phyloP scores from a whole-genome alignment of 2,113 vertebrate species.

The Machaerirhynchus nigripectus region DNA sequence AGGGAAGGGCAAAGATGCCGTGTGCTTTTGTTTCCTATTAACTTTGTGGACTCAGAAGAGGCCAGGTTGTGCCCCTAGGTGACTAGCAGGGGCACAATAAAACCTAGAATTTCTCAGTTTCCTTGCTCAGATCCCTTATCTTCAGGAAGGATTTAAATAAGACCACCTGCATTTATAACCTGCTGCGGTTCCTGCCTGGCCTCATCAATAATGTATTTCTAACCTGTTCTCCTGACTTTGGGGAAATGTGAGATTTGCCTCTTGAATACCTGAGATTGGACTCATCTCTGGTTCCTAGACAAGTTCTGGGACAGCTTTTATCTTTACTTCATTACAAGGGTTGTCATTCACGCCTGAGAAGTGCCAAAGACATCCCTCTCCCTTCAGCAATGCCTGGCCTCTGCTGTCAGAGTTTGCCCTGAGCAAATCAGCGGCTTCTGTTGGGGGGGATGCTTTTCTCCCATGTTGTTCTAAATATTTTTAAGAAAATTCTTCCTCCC shows the following conservation, averaged over 20 bases:
- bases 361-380: neutral
- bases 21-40: slow-evolving; percentile 34
- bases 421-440: neutral
- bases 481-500: neutral
- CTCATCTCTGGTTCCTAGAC: neutral
- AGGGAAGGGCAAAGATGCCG: neutral
- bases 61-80: neutral
- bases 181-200: neutral
- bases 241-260: neutral
- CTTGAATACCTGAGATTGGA: neutral
- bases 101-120: neutral
- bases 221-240: neutral
- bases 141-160: neutral
- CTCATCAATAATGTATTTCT: neutral
- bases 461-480: neutral
- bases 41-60: neutral
- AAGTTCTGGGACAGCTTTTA: neutral
- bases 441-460: neutral
- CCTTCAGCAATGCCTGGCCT: neutral
- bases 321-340: neutral
- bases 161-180: neutral
- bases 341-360: slow-evolving; percentile 22
- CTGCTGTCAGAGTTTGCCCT: neutral
- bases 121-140: neutral
- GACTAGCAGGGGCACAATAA: neutral